Evolutionary conservation across 2,888 invertebrate species (phyloP), one percentile per base, ranked within the genome.

Genomic region (Xanthorhoe spadicearia): DNA sequence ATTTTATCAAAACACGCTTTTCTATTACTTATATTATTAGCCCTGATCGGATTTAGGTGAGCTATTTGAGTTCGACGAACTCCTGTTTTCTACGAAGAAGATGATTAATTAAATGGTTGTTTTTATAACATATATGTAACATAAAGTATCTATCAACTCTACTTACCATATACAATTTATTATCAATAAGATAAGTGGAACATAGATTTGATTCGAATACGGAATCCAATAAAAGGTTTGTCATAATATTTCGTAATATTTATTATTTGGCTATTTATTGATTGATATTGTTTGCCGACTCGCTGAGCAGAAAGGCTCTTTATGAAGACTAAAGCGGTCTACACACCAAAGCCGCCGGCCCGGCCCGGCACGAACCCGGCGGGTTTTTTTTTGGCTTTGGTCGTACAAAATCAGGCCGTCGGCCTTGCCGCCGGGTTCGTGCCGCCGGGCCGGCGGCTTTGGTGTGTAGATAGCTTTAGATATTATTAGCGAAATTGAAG

Each of bases 1-100:
- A 73, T 73, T 70, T 71, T 71, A 73, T 73, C 73, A 70, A 68
- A 66, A 64, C 61, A 67, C 43, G 49, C 38, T 64, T 43, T 58
- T 60, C 48, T 59, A 58, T 50, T 58, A n/a, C n/a, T n/a, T n/a
- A 58, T 50, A 10, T 10, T 35, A 49, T 28, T 38, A 51, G 50
- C 19, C n/a, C 18, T 50, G 58, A 57, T 57, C 19, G 49, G 32
- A 28, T 57, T 48, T 49, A 57, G 57, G 10, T 48, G 23, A 48
- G 15, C 15, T 17, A 13, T 49, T 49, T 13, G 28, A 17, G 48
- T 48, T 49, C 57, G 18, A 15, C 28, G 46, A 53, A 53, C 35
- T 53, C 7, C 19, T 49, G 49, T 49, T 9, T 8, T 38, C 35
- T 10, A 10, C 35, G 35, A 38, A 9, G 35, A 38, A 9, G 35